Base-by-base conservation (phyloP, 1,140 invertebrate species). In the Anoplolepis gracilipes region DNA sequence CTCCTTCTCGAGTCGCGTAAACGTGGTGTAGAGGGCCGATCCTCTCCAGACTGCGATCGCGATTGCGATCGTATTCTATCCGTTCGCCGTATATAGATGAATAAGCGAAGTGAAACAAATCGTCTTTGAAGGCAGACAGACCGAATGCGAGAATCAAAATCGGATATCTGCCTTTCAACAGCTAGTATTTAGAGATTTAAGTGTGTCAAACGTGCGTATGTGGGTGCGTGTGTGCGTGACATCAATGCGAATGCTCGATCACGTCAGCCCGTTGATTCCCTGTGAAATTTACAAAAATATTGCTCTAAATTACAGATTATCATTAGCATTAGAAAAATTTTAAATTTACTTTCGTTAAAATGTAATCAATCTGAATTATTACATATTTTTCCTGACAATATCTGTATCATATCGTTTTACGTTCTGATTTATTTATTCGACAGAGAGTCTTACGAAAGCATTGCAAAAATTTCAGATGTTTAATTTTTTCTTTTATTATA, bases 101-200 rank as follows among this genome's bases (percentile, higher is more conserved):
- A 49, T 62, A 42, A 65, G 22, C 39, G 46, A 19, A 49, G 16
- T 0, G 46, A 49, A 49, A 49, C 3, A 28, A 65, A 77, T 85
- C 46, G 30, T 75, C 72, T 73, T 65, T 46, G 16, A 65, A 77
- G 22, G 82, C 70, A 85, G 82, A 57, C 42, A 28, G 33, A 28
- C 33, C 33, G 75, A 57, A 36, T 62, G 42, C 11, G 36, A 77
- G 36, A 85, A 85, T 85, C 73, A 85, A 85, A 85, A 78, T 78
- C 36, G 73, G 49, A 85, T 78, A 49, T 49, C 82, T 85, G 82
- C 62, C 72, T 62, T 77, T 62, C 67, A 65, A 55, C 16, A 30
- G 30, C 30, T 85, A 85, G 73, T 39, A 61, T 67, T 62, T 78
- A 85, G 46, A 65, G 62, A 76, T 76, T n/a, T 78, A 85, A 85